Percentiles rank a stretch among this genome's conserved stretches.
phyloP scores from a whole-genome alignment of 23 tunicate species.

The Oikopleura dioica region DNA sequence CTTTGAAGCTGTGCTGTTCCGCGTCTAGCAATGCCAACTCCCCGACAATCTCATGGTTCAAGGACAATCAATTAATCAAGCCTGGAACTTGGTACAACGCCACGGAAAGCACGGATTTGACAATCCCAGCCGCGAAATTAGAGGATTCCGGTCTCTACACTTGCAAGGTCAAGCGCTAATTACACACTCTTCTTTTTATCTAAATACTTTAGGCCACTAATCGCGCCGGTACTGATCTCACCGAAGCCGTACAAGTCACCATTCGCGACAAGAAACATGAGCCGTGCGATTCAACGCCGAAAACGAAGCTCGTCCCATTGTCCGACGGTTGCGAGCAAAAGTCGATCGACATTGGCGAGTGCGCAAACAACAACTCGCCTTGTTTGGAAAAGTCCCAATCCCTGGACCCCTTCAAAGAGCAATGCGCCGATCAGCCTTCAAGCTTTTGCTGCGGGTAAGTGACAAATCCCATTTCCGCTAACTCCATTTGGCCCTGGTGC shows the following conservation, averaged over 20 bases:
- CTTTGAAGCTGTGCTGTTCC: neutral
- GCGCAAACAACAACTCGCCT: neutral
- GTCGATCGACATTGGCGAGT: neutral
- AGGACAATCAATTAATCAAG: neutral
- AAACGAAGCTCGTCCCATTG: neutral
- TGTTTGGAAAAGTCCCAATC: neutral
- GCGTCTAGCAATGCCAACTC: neutral
- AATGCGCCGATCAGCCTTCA: neutral
- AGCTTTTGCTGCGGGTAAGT: slow-evolving; percentile 5
- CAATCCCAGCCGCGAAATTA: neutral
- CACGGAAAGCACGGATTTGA: neutral
- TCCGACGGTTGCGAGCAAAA: neutral
- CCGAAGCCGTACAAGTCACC: neutral
- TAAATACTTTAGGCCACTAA: too few relatives aligned
- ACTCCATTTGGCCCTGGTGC: too few relatives aligned
- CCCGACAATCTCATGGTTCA: neutral
- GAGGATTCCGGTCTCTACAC: neutral
- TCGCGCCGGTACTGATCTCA: neutral
- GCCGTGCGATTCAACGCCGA: neutral
- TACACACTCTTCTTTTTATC: too few relatives aligned
- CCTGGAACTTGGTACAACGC: neutral
- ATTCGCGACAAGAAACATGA: neutral
- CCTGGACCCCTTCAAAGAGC: neutral
- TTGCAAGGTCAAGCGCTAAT: too few relatives aligned
- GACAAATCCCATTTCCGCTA: too few relatives aligned